These are phyloP conservation scores for Furcifer pardalis DNA, from an alignment of 2,797 vertebrate species.

Conservation along the genomic window DNA sequence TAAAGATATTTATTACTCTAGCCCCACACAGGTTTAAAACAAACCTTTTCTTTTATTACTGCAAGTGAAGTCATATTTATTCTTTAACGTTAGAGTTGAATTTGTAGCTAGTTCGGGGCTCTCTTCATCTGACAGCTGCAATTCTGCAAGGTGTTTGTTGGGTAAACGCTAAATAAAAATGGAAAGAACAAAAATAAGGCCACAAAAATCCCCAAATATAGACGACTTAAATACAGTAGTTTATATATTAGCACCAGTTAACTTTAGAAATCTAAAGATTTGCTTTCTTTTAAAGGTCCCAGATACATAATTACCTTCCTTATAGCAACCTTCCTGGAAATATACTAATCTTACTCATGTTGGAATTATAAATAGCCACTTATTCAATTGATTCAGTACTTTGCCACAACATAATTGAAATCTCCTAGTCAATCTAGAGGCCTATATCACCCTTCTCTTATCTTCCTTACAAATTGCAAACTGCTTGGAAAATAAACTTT, in stretches of 20 bases:
- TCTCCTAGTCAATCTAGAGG: neutral
- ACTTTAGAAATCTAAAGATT: neutral
- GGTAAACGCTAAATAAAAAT: slow-evolving; percentile 67
- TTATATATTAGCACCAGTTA: neutral
- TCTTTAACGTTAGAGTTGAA: slow-evolving; percentile 82
- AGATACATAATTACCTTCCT: neutral
- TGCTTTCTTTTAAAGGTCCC: neutral
- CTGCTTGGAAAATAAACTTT: no score
- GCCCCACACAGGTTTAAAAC: neutral
- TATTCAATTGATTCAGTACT: neutral
- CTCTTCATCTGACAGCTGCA: slow-evolving; percentile 69
- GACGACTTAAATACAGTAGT: neutral
- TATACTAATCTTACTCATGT: neutral
- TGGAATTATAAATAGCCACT: neutral
- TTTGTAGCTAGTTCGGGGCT: slow-evolving; percentile 71
- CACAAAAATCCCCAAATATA: neutral
- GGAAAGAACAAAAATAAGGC: slow-evolving; percentile 12
- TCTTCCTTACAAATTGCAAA: no score
- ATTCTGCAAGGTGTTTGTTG: slow-evolving; percentile 66
- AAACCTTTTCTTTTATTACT: slow-evolving; percentile 21
- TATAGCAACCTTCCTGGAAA: neutral
- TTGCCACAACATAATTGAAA: neutral
- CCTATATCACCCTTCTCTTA: neutral
- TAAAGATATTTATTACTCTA: neutral
- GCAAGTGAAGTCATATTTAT: slow-evolving; percentile 64